phyloP scores from a whole-genome alignment of 2,888 invertebrate genomes.

The Cepaea hortensis region DNA sequence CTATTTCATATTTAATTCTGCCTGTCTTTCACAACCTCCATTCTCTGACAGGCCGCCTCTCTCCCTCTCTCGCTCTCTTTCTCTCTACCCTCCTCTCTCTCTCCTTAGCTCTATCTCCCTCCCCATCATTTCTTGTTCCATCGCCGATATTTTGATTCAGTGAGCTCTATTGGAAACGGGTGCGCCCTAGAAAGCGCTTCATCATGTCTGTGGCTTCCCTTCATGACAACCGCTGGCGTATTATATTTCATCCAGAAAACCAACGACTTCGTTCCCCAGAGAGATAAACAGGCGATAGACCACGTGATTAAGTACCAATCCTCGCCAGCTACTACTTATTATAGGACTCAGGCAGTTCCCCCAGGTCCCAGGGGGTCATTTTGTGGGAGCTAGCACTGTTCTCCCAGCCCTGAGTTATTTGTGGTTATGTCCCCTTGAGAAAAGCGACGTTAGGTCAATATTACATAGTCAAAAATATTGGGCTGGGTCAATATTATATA shows the following conservation, averaged over 20 bases:
- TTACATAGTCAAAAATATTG: no score
- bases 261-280: neutral
- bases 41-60: neutral
- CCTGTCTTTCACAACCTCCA: neutral
- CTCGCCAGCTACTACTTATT: constrained; percentile 1
- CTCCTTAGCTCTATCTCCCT: neutral
- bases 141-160: no score
- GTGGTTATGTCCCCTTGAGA: neutral
- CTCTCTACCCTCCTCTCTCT: neutral
- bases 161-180: no score
- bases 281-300: constrained; percentile 20
- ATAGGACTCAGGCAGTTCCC: neutral
- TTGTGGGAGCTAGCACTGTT: neutral
- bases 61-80: neutral
- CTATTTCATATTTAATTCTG: no score
- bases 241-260: constrained; percentile 9
- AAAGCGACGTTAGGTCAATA: neutral
- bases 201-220: constrained; percentile 5
- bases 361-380: neutral
- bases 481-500: no score
- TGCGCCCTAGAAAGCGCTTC: neutral
- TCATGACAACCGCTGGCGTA: neutral
- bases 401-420: neutral
- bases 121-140: neutral
- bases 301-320: constrained; percentile 21